phyloP scores from a whole-genome alignment of 2,888 invertebrate genomes.

The Prenolepis imparis region DNA sequence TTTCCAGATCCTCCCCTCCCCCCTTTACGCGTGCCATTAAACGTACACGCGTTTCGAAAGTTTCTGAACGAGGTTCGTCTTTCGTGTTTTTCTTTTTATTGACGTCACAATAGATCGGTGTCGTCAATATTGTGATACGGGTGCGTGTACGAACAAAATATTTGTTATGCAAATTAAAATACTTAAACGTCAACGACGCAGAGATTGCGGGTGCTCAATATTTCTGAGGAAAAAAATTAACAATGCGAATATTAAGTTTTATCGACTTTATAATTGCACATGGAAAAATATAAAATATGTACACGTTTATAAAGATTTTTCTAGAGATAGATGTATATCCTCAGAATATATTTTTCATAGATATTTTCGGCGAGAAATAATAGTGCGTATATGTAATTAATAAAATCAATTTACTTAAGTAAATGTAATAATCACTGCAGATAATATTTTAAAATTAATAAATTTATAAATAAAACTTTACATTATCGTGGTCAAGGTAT shows the following conservation, averaged over 20 bases:
- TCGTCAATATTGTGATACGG: slow-evolving; percentile 55
- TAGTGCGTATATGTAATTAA: background rate
- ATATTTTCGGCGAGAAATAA: background rate
- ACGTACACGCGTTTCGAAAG: slow-evolving; percentile 64
- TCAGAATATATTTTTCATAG: background rate
- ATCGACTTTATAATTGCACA: background rate
- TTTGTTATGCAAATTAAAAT: slow-evolving; percentile 57
- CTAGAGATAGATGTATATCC: background rate
- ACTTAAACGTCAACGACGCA: slow-evolving; percentile 36
- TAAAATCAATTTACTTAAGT: no score
- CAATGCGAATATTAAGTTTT: background rate
- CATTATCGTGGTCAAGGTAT: no score
- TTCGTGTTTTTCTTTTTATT: slow-evolving; percentile 32
- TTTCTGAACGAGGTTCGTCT: slow-evolving; percentile 41
- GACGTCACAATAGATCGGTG: slow-evolving; percentile 56
- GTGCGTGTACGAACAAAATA: slow-evolving; percentile 65
- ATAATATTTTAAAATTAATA: background rate
- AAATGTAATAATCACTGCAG: background rate
- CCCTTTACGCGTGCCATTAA: slow-evolving; percentile 75
- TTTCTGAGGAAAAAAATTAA: slow-evolving; percentile 23
- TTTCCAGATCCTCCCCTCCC: no score
- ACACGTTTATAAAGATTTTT: background rate
- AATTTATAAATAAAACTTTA: slow-evolving; percentile 1
- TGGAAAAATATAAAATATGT: background rate
- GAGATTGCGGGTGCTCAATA: slow-evolving; percentile 8